phyloP scores from a whole-genome alignment of 2,888 invertebrate genomes.

The Eupithecia tripunctaria region DNA sequence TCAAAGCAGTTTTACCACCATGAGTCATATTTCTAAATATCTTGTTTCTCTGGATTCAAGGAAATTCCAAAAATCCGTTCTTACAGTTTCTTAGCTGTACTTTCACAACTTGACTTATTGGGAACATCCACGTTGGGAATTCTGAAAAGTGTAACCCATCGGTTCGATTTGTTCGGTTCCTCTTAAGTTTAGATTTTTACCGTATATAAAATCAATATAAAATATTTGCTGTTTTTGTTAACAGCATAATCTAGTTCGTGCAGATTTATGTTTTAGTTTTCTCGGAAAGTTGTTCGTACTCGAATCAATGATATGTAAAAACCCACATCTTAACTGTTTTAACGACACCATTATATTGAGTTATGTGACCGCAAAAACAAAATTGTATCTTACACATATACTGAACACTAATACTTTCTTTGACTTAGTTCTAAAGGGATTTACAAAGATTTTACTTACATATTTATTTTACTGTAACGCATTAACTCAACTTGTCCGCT shows the following conservation, averaged over 20 bases:
- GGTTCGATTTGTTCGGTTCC: background rate
- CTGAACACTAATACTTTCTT: background rate
- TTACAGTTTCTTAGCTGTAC: conserved; percentile 21
- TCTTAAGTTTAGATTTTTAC: background rate
- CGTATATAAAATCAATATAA: too few species aligned
- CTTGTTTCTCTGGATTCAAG: background rate
- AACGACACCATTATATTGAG: conserved; percentile 31
- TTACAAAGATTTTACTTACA: background rate
- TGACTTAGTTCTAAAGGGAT: background rate
- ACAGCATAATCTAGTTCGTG: background rate
- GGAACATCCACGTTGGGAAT: background rate
- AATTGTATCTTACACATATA: background rate
- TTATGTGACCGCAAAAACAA: conserved; percentile 28
- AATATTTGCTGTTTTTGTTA: background rate
- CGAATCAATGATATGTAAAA: conserved; percentile 4
- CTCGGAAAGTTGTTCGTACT: background rate
- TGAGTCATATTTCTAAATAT: background rate
- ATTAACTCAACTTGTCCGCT: background rate
- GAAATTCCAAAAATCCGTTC: conserved; percentile 9
- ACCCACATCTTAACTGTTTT: conserved; percentile 20
- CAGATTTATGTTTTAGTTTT: conserved; percentile 1
- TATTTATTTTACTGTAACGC: background rate
- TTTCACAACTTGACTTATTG: conserved; percentile 13
- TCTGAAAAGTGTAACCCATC: background rate
- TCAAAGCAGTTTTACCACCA: background rate